Evolutionary conservation across 1,140 invertebrate species (phyloP).

Genomic region (Pissodes strobi): DNA sequence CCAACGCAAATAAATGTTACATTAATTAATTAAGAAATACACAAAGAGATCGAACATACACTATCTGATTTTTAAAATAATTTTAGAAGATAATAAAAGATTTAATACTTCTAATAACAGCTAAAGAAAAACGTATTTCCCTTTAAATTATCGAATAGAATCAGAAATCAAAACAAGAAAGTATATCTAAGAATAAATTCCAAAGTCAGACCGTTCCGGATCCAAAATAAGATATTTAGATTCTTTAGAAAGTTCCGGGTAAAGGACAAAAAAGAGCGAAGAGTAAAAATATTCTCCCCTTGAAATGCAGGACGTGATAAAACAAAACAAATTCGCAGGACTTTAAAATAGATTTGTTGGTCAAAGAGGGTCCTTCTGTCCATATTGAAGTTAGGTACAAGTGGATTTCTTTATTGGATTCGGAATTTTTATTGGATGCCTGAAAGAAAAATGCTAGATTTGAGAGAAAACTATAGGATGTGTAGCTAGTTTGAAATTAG

Average conservation of each 20-base stretch:
- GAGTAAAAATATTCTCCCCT: slow-evolving; percentile 40
- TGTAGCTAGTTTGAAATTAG: too few relatives aligned
- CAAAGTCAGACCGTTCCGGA: background rate
- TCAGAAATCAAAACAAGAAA: too few relatives aligned
- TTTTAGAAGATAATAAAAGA: too few relatives aligned
- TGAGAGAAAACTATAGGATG: too few relatives aligned
- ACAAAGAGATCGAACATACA: too few relatives aligned
- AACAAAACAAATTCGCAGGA: slow-evolving; percentile 48
- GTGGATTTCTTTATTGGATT: slow-evolving; percentile 29
- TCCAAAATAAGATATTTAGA: slow-evolving; percentile 36
- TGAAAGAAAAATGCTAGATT: too few relatives aligned
- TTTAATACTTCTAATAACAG: too few relatives aligned
- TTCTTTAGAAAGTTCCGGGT: slow-evolving; percentile 31
- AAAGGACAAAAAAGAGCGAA: slow-evolving; percentile 33
- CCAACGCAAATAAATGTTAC: too few relatives aligned
- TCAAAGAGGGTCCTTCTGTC: slow-evolving; percentile 37
- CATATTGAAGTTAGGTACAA: slow-evolving; percentile 29
- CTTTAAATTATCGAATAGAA: too few relatives aligned
- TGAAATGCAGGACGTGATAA: slow-evolving; percentile 48
- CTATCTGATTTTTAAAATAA: too few relatives aligned
- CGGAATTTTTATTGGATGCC: slow-evolving; percentile 32
- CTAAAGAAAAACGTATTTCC: too few relatives aligned
- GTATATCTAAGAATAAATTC: slow-evolving; percentile 1
- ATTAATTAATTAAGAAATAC: too few relatives aligned
- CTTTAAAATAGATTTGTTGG: slow-evolving; percentile 44